A percentile compares a stretch with the other conserved stretches of the same genome.
Evolutionary conservation across 2,888 invertebrate genomes (phyloP).

Genomic region (Trissolcus brochymenae): DNA sequence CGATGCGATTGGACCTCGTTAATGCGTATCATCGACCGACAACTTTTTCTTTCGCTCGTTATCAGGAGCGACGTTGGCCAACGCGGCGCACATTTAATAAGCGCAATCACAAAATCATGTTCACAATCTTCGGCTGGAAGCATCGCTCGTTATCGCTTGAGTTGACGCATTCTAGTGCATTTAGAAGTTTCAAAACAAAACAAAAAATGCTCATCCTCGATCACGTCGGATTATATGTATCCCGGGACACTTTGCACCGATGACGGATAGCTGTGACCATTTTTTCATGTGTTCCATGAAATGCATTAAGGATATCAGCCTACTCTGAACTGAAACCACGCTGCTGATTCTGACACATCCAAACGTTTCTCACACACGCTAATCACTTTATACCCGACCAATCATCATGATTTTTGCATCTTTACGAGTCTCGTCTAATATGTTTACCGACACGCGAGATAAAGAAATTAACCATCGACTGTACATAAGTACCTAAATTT

Average conservation of each 20-base stretch:
- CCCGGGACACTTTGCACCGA: slow-evolving; percentile 7
- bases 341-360: too few species aligned
- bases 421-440: slow-evolving; percentile 9
- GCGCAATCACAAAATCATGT: slow-evolving; percentile 49
- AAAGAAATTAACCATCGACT: slow-evolving; percentile 9
- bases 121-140: slow-evolving; percentile 24
- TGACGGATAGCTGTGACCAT: slow-evolving; percentile 19
- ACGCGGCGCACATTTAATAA: slow-evolving; percentile 43
- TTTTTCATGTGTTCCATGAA: neutral
- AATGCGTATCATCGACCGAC: slow-evolving; percentile 29
- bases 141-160: slow-evolving; percentile 47
- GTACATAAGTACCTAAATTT: slow-evolving; percentile 19
- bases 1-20: slow-evolving; percentile 43
- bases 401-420: slow-evolving; percentile 12
- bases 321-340: neutral
- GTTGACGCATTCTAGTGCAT: slow-evolving; percentile 26
- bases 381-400: neutral
- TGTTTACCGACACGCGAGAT: slow-evolving; percentile 6
- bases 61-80: slow-evolving; percentile 37
- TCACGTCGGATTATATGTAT: slow-evolving; percentile 42
- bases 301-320: neutral
- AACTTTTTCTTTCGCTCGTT: slow-evolving; percentile 55
- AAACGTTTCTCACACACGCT: neutral
- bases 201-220: slow-evolving; percentile 24
- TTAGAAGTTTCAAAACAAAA: slow-evolving; percentile 36